Percentiles rank a stretch among this genome's conserved stretches.
Conservation (phyloP, 2,113 vertebrate species). For the Neolamprologus caudopunctatus region DNA sequence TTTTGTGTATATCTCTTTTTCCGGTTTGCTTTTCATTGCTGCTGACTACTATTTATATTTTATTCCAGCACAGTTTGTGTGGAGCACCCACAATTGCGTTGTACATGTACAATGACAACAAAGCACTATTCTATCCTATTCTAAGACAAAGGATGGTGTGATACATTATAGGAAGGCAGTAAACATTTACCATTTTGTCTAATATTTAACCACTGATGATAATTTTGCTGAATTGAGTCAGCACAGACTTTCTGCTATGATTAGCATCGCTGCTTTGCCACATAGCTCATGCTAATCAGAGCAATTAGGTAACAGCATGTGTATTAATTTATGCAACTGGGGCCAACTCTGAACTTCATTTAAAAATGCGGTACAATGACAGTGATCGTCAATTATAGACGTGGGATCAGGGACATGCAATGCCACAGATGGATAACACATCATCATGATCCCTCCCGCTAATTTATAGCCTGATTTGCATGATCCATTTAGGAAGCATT, state of each 20-base stretch:
- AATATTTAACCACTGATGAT: neutral
- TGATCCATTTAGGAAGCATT: constrained; percentile 63
- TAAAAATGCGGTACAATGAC: constrained; percentile 51
- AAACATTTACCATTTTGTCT: neutral
- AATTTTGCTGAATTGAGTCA: neutral
- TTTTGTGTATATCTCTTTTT: neutral
- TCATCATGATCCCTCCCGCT: constrained; percentile 44
- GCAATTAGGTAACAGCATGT: constrained; percentile 56
- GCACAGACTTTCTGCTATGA: constrained; percentile 15
- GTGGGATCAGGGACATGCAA: constrained; percentile 30
- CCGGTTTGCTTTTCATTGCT: neutral
- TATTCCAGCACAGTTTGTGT: neutral
- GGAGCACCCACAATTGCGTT: neutral
- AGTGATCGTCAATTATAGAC: constrained; percentile 65
- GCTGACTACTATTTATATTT: neutral
- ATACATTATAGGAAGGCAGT: neutral
- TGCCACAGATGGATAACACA: constrained; percentile 49
- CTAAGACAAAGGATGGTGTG: neutral
- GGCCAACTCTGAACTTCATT: constrained; percentile 33
- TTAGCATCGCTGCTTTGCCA: constrained; percentile 29
- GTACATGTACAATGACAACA: neutral
- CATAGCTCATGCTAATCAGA: constrained; percentile 59
- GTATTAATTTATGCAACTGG: constrained; percentile 60
- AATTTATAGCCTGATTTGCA: constrained; percentile 57
- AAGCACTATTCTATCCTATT: neutral